Evolutionary conservation across 1,140 invertebrate genomes (phyloP), one percentile per base, ranked within the genome.

Genomic region (Eciton burchellii): DNA sequence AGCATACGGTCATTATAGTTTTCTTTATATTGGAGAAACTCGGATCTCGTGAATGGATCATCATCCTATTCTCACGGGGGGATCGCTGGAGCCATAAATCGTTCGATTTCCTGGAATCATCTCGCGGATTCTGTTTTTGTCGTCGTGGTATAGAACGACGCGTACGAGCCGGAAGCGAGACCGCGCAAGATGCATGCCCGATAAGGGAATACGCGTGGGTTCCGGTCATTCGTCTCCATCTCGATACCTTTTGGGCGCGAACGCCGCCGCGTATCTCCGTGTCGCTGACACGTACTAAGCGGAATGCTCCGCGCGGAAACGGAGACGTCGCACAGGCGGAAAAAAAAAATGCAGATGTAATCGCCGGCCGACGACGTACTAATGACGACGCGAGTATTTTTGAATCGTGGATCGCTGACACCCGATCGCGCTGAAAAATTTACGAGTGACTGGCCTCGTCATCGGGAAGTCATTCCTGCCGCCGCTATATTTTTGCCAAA

Each of bases 281-380:
- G 87, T 85, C 84, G 84, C 74, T 85, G 86, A 88, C 87, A 84
- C 84, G 70, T 84, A 81, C 81, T 54, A 83, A 88, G 77, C 81
- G 74, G 70, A 88, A 87, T 84, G 82, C 71, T 70, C 72, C 57
- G 26, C 71, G 63, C 63, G 49, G 65, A 79, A 70, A 79, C 79
- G 57, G 66, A 63, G 45, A 60, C 71, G 41, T 86, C 47, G 68
- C 85, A 81, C 81, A 87, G 86, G 73, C 70, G 43, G 21, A 87
- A 81, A 81, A 85, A n/a, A 35, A 35, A 35, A 81, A 49, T 73
- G 84, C 81, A 73, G 60, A 79, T 57, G 66, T 56, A 83, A 41
- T 66, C 70, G 54, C 43, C 52, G 49, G 35, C 35, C 74, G 45
- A 76, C 45, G 43, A 76, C 43, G 26, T 76, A 76, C 45, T 76